Conservation (phyloP, 2,797 vertebrate genomes). For the Podarcis lilfordi region DNA sequence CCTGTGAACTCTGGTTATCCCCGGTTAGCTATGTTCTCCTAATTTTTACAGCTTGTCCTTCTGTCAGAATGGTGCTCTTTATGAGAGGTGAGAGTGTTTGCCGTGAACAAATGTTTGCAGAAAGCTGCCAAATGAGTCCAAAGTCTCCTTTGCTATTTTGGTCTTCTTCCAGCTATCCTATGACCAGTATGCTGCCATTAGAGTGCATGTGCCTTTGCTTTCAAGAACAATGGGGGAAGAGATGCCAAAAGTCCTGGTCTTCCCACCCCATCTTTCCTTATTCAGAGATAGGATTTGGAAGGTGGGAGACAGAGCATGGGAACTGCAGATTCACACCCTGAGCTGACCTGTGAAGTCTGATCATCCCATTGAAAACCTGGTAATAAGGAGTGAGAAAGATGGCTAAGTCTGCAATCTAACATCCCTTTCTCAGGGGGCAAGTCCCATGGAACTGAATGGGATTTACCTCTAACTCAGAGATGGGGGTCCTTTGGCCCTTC, state of each 20-base stretch:
- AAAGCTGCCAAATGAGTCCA: not conserved
- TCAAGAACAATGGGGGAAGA: not conserved
- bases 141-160: not conserved
- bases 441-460: not conserved
- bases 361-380: too few relatives aligned
- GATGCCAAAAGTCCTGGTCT: not conserved
- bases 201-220: not conserved
- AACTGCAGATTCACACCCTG: too few relatives aligned
- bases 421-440: not conserved
- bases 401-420: not conserved
- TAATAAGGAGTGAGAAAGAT: not conserved
- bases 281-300: not conserved
- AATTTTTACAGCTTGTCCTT: not conserved
- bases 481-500: not conserved
- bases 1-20: not conserved
- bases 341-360: too few relatives aligned
- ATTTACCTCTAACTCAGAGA: not conserved
- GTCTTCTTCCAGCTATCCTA: not conserved
- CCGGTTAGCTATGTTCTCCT: not conserved
- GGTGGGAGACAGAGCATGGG: too few relatives aligned
- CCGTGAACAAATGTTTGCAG: conserved; percentile 4
- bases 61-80: not conserved
- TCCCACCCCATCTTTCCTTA: not conserved
- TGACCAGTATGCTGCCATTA: too few relatives aligned
- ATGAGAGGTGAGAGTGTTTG: not conserved